Conservation (phyloP, 2,888 invertebrate species). For the Ctenicera cuprea region DNA sequence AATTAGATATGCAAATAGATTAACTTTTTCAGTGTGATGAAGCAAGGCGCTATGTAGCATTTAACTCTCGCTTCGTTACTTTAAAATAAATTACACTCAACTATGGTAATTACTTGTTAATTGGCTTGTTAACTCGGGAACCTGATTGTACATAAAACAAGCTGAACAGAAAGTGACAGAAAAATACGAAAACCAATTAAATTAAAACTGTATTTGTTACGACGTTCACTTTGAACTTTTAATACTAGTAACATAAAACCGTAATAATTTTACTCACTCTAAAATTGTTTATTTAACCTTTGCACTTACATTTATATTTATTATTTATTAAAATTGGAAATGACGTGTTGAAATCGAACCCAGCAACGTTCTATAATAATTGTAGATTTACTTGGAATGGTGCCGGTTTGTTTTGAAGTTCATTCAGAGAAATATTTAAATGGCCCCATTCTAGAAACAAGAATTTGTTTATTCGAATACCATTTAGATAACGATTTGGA, state of each 20-base stretch:
- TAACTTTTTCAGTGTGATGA: not conserved
- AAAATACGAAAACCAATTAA: slow-evolving; percentile 29
- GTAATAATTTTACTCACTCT: not conserved
- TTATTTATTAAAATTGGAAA: slow-evolving; percentile 26
- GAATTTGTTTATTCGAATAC: not conserved
- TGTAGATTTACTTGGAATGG: not conserved
- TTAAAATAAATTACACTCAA: slow-evolving; percentile 26
- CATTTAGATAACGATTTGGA: not conserved
- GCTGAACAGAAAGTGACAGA: slow-evolving; percentile 9
- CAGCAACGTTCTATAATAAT: not conserved
- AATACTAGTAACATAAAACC: slow-evolving; percentile 9
- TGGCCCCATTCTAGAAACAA: not conserved
- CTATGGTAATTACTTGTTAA: slow-evolving; percentile 34
- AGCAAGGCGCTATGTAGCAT: slow-evolving; percentile 11
- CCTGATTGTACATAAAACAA: slow-evolving; percentile 24
- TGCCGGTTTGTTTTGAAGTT: not conserved
- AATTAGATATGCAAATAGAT: slow-evolving; percentile 22
- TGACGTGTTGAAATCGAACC: slow-evolving; percentile 12
- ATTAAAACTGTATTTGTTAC: slow-evolving; percentile 18
- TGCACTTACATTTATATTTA: slow-evolving; percentile 3
- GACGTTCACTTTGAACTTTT: slow-evolving; percentile 6
- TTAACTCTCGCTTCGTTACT: slow-evolving; percentile 25
- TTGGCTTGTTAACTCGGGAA: slow-evolving; percentile 27
- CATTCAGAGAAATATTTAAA: slow-evolving; percentile 5
- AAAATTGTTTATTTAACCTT: slow-evolving; percentile 9